phyloP scores from a whole-genome alignment of 1,140 invertebrate species.

The Sitodiplosis mosellana region DNA sequence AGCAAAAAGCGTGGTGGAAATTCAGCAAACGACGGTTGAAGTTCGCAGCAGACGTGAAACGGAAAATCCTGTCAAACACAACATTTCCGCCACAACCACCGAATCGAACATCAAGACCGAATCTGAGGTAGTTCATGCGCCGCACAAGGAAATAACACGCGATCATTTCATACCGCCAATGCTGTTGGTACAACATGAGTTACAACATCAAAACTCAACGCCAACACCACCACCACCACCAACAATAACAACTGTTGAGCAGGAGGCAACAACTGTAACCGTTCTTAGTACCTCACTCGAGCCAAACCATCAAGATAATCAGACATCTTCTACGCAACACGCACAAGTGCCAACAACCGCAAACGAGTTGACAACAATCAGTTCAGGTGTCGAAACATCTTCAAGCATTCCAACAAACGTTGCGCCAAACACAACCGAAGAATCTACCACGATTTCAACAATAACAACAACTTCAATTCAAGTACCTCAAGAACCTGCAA shows the following conservation, averaged over 20 bases:
- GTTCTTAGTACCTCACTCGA: too few relatives aligned
- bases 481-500: neutral
- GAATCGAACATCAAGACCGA: conserved; percentile 1
- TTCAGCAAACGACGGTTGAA: neutral
- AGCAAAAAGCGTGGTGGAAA: neutral
- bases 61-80: neutral
- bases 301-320: neutral
- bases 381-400: neutral
- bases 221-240: neutral
- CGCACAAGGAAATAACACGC: conserved; percentile 15
- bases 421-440: too few relatives aligned
- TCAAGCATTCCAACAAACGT: neutral
- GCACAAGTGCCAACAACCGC: neutral
- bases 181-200: conserved; percentile 23
- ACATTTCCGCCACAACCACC: conserved; percentile 8
- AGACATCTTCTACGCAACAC: neutral
- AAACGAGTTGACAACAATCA: neutral
- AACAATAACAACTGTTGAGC: neutral
- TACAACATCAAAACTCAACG: conserved; percentile 6
- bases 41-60: neutral
- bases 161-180: conserved; percentile 25
- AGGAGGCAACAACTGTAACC: neutral
- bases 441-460: too few relatives aligned
- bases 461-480: too few relatives aligned
- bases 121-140: conserved; percentile 5